Percentiles rank a stretch among this genome's conserved stretches.
Evolutionary conservation across 2,888 invertebrate genomes (phyloP).

Genomic region (Cistogaster globosa): DNA sequence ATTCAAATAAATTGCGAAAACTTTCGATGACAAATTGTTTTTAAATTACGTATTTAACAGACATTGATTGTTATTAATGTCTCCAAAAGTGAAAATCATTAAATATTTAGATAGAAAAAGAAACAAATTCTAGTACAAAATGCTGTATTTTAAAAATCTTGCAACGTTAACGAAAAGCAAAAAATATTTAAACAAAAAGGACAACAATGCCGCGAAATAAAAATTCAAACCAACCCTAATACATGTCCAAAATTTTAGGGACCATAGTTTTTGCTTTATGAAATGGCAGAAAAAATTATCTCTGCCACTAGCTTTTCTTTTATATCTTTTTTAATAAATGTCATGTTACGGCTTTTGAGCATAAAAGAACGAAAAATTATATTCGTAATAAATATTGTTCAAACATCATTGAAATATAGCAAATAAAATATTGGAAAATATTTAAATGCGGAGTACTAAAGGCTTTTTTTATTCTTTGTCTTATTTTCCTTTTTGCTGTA

Average conservation of each 20-base stretch:
- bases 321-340: conserved; percentile 31
- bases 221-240: neutral
- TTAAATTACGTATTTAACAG: conserved; percentile 50
- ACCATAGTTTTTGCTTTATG: too few relatives aligned
- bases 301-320: neutral
- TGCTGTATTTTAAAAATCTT: neutral
- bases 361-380: neutral
- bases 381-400: conserved; percentile 18
- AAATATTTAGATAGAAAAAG: conserved; percentile 22
- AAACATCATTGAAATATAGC: neutral
- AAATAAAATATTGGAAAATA: neutral
- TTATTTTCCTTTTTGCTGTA: neutral
- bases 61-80: conserved; percentile 57
- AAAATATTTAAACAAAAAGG: neutral
- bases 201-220: neutral
- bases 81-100: conserved; percentile 18
- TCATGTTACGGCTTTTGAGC: conserved; percentile 35
- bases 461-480: too few relatives aligned
- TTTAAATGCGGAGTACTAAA: too few relatives aligned
- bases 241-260: neutral
- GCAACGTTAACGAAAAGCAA: neutral
- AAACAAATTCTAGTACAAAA: neutral
- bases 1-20: conserved; percentile 26
- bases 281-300: neutral
- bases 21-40: conserved; percentile 51